Evolutionary conservation across 37 sponge, comb jelly and placozoan genomes (phyloP), one percentile per base, ranked within the genome.

Genomic region (Agelas oroides): DNA sequence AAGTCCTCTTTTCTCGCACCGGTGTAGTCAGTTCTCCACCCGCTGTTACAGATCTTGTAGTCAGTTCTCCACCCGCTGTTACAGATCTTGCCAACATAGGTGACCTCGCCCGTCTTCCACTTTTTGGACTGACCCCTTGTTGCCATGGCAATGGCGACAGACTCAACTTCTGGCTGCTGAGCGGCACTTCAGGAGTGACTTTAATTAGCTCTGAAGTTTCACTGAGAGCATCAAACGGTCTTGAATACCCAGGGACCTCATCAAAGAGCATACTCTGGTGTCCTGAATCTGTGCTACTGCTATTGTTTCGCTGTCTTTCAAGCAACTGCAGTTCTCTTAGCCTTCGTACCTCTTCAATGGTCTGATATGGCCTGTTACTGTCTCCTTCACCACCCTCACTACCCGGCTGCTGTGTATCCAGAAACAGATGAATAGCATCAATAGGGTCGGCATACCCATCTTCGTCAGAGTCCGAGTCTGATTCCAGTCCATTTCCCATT

Each of bases 171-270:
- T 30, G 52, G 2, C 38, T 35, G 35, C 13, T 16, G 8, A 46
- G 46, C 3, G 46, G 46, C 36, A 25, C 28, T 14, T 34, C 73
- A 0, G 55, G n/a, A 18, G 32, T 57, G 36, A 82, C 73, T 37
- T 31, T 70, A n/a, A 71, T 35, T 20, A 73, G 83, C 17, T 55
- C 38, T 20, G 33, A 34, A 5, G 35, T n/a, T 5, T 25, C 46
- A 23, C 6, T 71, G 40, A 88, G 60, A 37, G 78, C 66, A 65
- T 88, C 88, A 81, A 88, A 81, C 16, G 88, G 88, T 27, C 66
- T 63, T 13, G 88, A 88, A 52, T 88, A 88, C 1, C 81, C 65
- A 0, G 82, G 70, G 27, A 67, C 62, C 21, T 85, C 86, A 33
- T 81, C 73, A 28, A 55, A 12, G 36, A 46, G 68, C 11, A 46